Percentiles rank a stretch among this genome's conserved stretches.
These are phyloP conservation scores for Malurus splendens DNA, from an alignment of 2,797 vertebrate genomes.

Conservation along the genomic window DNA sequence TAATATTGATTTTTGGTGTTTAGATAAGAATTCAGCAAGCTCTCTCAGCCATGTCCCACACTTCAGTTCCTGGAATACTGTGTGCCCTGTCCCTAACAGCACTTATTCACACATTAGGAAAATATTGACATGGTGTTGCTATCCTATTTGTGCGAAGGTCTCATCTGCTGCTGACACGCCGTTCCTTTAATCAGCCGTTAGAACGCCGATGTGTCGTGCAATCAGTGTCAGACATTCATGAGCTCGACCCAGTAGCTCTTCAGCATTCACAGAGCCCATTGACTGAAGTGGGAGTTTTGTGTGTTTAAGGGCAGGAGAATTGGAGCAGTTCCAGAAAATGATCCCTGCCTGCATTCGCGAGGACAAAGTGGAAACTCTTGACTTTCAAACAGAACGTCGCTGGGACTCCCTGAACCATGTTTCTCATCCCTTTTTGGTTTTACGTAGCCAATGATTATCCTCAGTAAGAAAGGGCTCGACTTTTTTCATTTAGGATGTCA, in stretches of 20 bases:
- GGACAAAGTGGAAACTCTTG: neutral
- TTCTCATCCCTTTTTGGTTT: neutral
- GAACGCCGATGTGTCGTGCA: neutral
- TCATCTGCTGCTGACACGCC: neutral
- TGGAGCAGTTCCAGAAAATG: neutral
- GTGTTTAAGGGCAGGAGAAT: neutral
- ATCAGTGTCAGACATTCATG: neutral
- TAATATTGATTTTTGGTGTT: slow-evolving; percentile 5
- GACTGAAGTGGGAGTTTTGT: slow-evolving; percentile 6
- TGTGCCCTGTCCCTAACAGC: neutral
- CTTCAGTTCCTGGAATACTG: neutral
- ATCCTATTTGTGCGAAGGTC: neutral
- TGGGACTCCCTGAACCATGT: accelerated
- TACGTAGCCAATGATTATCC: neutral
- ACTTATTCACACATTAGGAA: neutral
- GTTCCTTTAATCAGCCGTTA: neutral
- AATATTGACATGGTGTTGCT: neutral
- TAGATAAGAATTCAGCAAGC: slow-evolving; percentile 4
- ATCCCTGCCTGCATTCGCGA: neutral
- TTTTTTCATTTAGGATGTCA: neutral
- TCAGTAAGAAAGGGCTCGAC: neutral
- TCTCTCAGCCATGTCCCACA: neutral
- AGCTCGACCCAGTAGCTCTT: neutral
- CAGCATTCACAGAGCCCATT: neutral
- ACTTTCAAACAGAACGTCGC: neutral